Conservation (phyloP, 2,888 invertebrate species). For the Oegoconia quadripuncta region DNA sequence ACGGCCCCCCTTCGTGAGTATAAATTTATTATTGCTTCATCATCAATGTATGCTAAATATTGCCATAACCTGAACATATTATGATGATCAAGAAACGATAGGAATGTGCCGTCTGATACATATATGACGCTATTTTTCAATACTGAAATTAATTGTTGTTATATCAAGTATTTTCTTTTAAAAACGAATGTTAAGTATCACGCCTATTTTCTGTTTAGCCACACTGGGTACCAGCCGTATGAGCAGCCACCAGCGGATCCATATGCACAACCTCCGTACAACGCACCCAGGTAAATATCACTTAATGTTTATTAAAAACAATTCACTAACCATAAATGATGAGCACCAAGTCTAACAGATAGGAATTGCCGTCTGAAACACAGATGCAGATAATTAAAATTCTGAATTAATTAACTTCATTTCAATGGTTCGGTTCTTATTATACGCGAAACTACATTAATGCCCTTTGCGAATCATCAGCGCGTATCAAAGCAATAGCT, state of each 20-base stretch:
- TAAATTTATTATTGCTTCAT: no score
- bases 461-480: constrained; percentile 31
- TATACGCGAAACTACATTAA: neutral
- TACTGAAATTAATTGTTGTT: neutral
- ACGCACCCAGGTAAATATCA: constrained; percentile 51
- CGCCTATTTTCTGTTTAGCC: constrained; percentile 38
- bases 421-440: neutral
- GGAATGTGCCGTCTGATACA: constrained; percentile 79
- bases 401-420: constrained; percentile 36
- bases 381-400: constrained; percentile 58
- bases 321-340: constrained; percentile 19
- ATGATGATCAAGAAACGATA: constrained; percentile 73
- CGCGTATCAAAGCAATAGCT: constrained; percentile 59
- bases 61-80: no score
- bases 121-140: constrained; percentile 57
- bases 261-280: constrained; percentile 59
- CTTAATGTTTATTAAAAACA: no score
- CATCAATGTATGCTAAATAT: no score
- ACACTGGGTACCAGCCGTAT: constrained; percentile 67
- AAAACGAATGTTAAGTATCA: no score
- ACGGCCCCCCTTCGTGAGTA: constrained; percentile 59
- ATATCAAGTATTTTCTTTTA: neutral
- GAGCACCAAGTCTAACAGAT: constrained; percentile 33
- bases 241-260: constrained; percentile 58
- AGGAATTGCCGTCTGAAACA: constrained; percentile 76